Percentiles rank a stretch among this genome's conserved stretches.
Conservation (phyloP, 2,797 vertebrate species). For the Cossypha heuglini region DNA sequence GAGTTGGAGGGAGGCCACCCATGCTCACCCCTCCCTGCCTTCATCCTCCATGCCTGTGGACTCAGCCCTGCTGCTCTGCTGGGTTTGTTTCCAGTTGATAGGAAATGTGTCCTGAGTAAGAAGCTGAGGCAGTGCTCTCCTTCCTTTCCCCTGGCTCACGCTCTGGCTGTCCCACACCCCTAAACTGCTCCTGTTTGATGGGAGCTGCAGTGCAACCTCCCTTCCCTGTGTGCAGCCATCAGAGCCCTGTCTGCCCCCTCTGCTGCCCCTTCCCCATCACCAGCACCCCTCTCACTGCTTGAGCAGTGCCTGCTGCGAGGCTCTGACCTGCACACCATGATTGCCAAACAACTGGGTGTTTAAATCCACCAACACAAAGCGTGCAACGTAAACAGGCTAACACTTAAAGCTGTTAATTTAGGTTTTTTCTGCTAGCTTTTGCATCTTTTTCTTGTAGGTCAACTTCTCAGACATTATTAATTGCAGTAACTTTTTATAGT, state of each 20-base stretch:
- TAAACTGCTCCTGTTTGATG: not conserved
- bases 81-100: fast-evolving
- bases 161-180: not conserved
- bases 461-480: not conserved
- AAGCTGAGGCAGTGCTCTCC: not conserved
- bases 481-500: not conserved
- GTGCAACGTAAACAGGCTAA: not conserved
- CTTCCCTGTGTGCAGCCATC: fast-evolving
- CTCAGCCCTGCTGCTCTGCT: not conserved
- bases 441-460: not conserved
- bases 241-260: not conserved
- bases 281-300: no score
- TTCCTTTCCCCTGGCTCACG: fast-evolving
- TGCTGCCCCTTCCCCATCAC: not conserved
- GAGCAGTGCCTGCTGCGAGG: not conserved
- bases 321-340: not conserved
- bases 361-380: not conserved
- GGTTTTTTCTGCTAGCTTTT: not conserved
- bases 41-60: fast-evolving
- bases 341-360: fast-evolving
- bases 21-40: not conserved
- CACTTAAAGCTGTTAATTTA: not conserved
- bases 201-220: not conserved
- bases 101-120: not conserved
- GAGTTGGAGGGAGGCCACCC: not conserved